A percentile compares a stretch with the other conserved stretches of the same genome.
phyloP scores from a whole-genome alignment of 2,888 invertebrate genomes.

The Gonocerus acuteangulatus region DNA sequence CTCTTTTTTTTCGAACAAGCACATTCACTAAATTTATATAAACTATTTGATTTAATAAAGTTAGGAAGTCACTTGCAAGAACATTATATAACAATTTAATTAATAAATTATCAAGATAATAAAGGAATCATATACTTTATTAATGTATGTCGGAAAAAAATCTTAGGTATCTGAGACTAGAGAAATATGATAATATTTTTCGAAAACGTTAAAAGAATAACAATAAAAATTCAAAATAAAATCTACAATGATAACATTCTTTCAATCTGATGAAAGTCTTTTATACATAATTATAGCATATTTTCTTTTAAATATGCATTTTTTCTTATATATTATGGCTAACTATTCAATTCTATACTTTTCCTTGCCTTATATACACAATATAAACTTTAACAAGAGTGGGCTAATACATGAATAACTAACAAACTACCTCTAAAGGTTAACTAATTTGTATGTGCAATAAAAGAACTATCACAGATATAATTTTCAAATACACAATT shows the following conservation, averaged over 20 bases:
- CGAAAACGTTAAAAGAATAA: too few species aligned
- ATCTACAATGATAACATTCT: not conserved
- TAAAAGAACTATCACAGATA: conserved; percentile 35
- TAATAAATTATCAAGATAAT: too few species aligned
- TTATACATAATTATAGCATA: not conserved
- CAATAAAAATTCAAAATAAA: not conserved
- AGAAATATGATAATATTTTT: not conserved
- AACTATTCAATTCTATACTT: not conserved
- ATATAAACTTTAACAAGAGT: not conserved
- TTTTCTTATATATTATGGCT: not conserved
- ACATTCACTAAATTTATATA: conserved; percentile 6
- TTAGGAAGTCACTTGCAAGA: conserved; percentile 14
- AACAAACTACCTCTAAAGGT: not conserved
- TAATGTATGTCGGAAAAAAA: too few species aligned
- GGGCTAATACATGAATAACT: not conserved
- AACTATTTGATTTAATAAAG: conserved; percentile 5
- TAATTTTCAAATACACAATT: conserved; percentile 28
- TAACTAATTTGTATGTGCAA: conserved; percentile 23
- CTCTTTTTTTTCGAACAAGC: conserved; percentile 5
- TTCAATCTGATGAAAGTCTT: not conserved
- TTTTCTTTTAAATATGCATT: not conserved
- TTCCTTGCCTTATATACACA: not conserved
- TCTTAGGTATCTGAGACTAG: not conserved
- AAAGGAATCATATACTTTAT: too few species aligned
- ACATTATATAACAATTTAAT: not conserved